Base-by-base conservation (phyloP, 2,797 vertebrate genomes). In the Crenuchus spilurus region DNA sequence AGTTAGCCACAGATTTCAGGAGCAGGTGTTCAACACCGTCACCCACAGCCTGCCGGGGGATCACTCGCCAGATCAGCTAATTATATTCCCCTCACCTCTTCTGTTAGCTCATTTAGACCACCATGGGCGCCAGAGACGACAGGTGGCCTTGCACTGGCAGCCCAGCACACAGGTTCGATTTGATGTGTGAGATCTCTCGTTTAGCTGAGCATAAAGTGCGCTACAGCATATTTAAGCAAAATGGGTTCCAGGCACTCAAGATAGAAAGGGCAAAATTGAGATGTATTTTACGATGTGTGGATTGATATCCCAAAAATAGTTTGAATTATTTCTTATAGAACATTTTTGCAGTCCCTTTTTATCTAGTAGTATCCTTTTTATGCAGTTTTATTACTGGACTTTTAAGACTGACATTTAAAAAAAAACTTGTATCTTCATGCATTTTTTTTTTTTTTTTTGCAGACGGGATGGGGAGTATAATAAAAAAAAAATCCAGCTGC, bases 1-100 rank as follows among this genome's bases (percentile, higher is more conserved):
- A 62, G 83, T 82, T 79, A 72, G 71, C 51, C 35, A 44, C 77
- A 70, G 81, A 71, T 83, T 82, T 76, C 41, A 46, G 24, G 54
- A 82, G 72, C 81, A 86, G 83, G 80, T 86, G 84, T 78, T 78
- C 71, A 64, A 46, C 54, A 49, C 58, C 30, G 72, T 77, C 77
- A 76, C 66, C 52, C 72, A 66, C 71, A 81, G 49, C 41, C 49
- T 39, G 71, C 72, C 63, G 64, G 58, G 76, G 63, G 35, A 26
- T 10, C 31, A 24, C 28, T 76, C 64, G 35, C 84, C 80, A 79
- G 78, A 83, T 75, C 65, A 81, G 74, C 81, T 85, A 76, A 84
- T 85, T 81, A 78, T 66, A 74, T 74, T 73, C 76, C 72, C 74
- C 70, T 78, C 81, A 79, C 80, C 77, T 84, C 69, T 65, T 70